These are phyloP conservation scores for Herminia tarsipennalis DNA, from an alignment of 2,888 invertebrate genomes.

Conservation along the genomic window DNA sequence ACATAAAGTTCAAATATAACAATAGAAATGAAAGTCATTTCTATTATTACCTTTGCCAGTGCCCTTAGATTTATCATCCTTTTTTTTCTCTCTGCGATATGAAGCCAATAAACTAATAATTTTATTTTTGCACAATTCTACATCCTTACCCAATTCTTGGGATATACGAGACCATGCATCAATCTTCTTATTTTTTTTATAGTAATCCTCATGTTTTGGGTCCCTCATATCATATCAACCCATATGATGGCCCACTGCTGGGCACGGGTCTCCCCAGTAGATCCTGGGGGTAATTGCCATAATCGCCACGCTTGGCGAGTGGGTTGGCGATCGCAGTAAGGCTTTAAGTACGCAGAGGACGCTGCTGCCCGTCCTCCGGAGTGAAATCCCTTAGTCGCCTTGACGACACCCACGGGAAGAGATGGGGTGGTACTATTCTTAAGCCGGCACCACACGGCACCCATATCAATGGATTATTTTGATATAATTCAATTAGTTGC, in stretches of 20 bases:
- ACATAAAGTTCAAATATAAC: conserved; percentile 13
- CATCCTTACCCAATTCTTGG: conserved; percentile 11
- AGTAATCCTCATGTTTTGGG: conserved; percentile 9
- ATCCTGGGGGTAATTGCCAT: too few relatives aligned
- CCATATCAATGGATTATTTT: conserved; percentile 11
- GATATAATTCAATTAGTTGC: conserved; percentile 9
- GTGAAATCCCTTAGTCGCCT: too few relatives aligned
- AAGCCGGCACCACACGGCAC: too few relatives aligned
- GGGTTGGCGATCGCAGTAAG: too few relatives aligned
- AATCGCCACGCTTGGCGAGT: too few relatives aligned
- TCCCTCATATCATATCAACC: too few relatives aligned
- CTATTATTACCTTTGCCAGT: conserved; percentile 11
- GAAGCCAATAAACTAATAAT: conserved; percentile 9
- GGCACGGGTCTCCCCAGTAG: too few relatives aligned
- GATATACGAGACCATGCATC: conserved; percentile 8
- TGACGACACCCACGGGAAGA: too few relatives aligned
- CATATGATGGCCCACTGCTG: too few relatives aligned
- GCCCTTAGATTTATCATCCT: conserved; percentile 13
- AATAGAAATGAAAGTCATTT: conserved; percentile 13
- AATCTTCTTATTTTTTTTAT: conserved; percentile 5
- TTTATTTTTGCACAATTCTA: conserved; percentile 12
- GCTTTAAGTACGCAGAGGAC: too few relatives aligned
- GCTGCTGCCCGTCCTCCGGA: too few relatives aligned
- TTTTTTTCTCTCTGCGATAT: conserved; percentile 11
- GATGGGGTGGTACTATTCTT: too few relatives aligned